phyloP scores from a whole-genome alignment of 2,888 invertebrate genomes.

The Drosophila nr. perissopoda region DNA sequence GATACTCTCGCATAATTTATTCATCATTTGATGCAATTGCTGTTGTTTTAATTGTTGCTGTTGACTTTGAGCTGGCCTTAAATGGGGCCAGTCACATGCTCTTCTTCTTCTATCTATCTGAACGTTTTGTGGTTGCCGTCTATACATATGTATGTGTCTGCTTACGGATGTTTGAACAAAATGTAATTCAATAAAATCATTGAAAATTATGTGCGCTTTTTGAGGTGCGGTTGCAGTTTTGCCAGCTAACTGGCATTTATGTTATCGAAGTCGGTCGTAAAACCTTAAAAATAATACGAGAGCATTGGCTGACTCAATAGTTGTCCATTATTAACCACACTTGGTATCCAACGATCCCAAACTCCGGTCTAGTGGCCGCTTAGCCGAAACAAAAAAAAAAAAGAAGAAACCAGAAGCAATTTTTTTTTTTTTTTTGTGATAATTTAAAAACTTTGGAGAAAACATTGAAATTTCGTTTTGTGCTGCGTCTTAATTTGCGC shows the following conservation, averaged over 20 bases:
- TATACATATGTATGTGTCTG: background rate
- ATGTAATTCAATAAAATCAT: slow-evolving; percentile 57
- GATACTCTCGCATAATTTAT: slow-evolving; percentile 15
- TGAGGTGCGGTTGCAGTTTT: slow-evolving; percentile 5
- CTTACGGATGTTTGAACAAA: slow-evolving; percentile 23
- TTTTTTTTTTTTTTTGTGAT: background rate
- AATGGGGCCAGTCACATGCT: slow-evolving; percentile 3
- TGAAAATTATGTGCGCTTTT: slow-evolving; percentile 29
- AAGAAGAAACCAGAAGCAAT: background rate
- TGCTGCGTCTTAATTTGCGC: slow-evolving; percentile 57
- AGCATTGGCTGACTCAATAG: background rate
- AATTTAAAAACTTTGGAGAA: slow-evolving; percentile 17
- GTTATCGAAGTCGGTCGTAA: slow-evolving; percentile 9
- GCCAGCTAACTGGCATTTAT: slow-evolving; percentile 11
- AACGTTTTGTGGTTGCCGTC: slow-evolving; percentile 2
- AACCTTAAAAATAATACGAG: slow-evolving; percentile 1
- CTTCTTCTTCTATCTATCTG: background rate
- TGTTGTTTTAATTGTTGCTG: slow-evolving; percentile 17
- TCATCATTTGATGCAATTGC: slow-evolving; percentile 1
- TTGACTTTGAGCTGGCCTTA: slow-evolving; percentile 28
- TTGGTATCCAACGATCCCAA: background rate
- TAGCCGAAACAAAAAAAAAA: background rate
- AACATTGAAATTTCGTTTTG: slow-evolving; percentile 16
- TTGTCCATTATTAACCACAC: slow-evolving; percentile 3
- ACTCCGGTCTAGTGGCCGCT: background rate